A percentile compares a stretch with the other conserved stretches of the same genome.
These are phyloP conservation scores for Ochropleura leucogaster DNA, from an alignment of 2,888 invertebrate genomes.

Conservation along the genomic window DNA sequence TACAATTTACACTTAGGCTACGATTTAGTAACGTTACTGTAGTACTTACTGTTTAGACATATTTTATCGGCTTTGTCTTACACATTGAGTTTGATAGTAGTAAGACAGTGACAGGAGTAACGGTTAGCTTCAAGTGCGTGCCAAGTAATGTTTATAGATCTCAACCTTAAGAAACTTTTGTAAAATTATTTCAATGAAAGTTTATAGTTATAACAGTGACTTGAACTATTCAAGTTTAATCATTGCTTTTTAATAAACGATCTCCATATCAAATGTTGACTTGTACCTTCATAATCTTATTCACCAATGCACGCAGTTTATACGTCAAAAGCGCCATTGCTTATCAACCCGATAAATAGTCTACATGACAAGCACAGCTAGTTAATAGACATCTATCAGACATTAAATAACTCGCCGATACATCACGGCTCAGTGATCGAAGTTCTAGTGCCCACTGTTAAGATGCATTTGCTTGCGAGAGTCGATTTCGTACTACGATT, in stretches of 20 bases:
- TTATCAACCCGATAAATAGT: slow-evolving; percentile 62
- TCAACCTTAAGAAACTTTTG: neutral
- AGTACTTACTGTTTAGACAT: neutral
- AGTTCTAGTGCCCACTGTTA: slow-evolving; percentile 68
- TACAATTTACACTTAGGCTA: neutral
- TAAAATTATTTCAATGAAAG: too few species aligned
- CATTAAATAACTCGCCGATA: slow-evolving; percentile 80
- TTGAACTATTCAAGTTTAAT: neutral
- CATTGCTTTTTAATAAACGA: neutral
- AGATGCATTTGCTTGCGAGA: slow-evolving; percentile 39
- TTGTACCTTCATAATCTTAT: neutral
- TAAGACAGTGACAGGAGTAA: neutral
- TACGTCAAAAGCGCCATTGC: slow-evolving; percentile 47
- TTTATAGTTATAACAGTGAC: too few species aligned
- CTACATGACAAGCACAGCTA: slow-evolving; percentile 83
- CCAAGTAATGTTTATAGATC: neutral
- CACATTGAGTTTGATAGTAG: neutral
- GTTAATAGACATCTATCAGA: slow-evolving; percentile 82
- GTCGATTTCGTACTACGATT: neutral
- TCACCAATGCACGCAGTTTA: neutral
- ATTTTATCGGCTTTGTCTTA: neutral
- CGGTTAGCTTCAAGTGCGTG: neutral
- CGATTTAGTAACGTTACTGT: neutral
- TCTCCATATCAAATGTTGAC: neutral
- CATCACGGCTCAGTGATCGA: slow-evolving; percentile 88